These are phyloP conservation scores for Sturmia bella DNA, from an alignment of 2,888 invertebrate genomes.

Conservation along the genomic window DNA sequence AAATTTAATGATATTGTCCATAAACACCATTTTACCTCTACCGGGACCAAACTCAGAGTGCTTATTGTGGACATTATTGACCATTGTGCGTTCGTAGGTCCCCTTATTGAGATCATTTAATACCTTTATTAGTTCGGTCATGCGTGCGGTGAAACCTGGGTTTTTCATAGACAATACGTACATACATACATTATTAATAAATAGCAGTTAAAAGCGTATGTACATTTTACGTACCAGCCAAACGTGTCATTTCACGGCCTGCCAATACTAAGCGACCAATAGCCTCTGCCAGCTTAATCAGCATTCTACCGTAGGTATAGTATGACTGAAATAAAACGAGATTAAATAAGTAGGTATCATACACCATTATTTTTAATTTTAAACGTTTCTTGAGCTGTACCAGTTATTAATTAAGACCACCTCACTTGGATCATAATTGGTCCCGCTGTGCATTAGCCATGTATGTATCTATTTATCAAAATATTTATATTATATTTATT, in stretches of 20 bases:
- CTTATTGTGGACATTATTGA: slow-evolving; percentile 79
- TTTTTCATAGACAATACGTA: too few species aligned
- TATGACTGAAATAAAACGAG: slow-evolving; percentile 85
- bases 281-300: slow-evolving; percentile 95
- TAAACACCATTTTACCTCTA: slow-evolving; percentile 89
- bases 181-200: background rate
- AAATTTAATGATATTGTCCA: slow-evolving; percentile 95
- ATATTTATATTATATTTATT: too few species aligned
- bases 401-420: too few species aligned
- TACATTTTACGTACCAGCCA: slow-evolving; percentile 86
- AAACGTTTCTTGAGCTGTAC: too few species aligned
- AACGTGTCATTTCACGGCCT: slow-evolving; percentile 95
- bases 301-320: slow-evolving; percentile 94
- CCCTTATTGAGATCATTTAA: slow-evolving; percentile 92
- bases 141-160: slow-evolving; percentile 90
- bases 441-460: too few species aligned
- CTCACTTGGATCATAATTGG: too few species aligned
- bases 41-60: slow-evolving; percentile 85
- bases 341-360: too few species aligned
- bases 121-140: slow-evolving; percentile 93
- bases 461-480: too few species aligned
- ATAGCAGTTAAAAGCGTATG: too few species aligned
- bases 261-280: slow-evolving; percentile 97
- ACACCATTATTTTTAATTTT: too few species aligned
- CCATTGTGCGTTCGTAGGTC: slow-evolving; percentile 85